Evolutionary conservation across 2,888 invertebrate species (phyloP), one percentile per base, ranked within the genome.

Genomic region (Crepidodera aurea): DNA sequence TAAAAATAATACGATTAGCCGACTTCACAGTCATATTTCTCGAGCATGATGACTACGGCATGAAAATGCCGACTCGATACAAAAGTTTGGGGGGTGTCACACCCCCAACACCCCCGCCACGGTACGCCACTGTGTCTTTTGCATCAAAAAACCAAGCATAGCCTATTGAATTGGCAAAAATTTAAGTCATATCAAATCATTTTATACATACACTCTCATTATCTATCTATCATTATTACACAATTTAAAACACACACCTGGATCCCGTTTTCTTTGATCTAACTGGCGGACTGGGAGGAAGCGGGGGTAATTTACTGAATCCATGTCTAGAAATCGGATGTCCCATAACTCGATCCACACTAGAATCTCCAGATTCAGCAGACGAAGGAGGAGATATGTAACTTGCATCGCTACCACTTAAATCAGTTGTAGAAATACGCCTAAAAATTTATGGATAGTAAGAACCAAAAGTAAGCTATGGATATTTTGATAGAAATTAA

Each of bases 291-390:
- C 80, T 80, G 0, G 78, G 76, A 59, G 78, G 77, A 66, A 82
- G 68, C n/a, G 80, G 81, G 2, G 82, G 82, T 57, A 82, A 71
- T 65, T 78, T 78, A 4, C 72, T 71, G 5, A 73, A 64, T 7
- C 78, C 79, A 2, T 80, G 81, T 62, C 81, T 73, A 1, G 76
- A 69, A 7, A 82, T 79, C 5, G 75, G 72, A 6, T 81, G 81
- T 0, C 82, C 82, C 80, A 82, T 79, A 1, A 81, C 71, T 18
- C 80, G 70, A 64, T 82, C 82, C 0, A 81, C 71, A 60, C 75
- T 78, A 13, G 75, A 70, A 34, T 78, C 78, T 27, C 69, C 73
- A 5, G 80, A 80, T 51, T 80, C 81, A 0, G 79, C 79, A 0
- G 79, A 79, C 8, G 81, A 80, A 2, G 81, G 80, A 0, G 81